Conservation (phyloP, 2,113 vertebrate genomes). For the Grus americana region DNA sequence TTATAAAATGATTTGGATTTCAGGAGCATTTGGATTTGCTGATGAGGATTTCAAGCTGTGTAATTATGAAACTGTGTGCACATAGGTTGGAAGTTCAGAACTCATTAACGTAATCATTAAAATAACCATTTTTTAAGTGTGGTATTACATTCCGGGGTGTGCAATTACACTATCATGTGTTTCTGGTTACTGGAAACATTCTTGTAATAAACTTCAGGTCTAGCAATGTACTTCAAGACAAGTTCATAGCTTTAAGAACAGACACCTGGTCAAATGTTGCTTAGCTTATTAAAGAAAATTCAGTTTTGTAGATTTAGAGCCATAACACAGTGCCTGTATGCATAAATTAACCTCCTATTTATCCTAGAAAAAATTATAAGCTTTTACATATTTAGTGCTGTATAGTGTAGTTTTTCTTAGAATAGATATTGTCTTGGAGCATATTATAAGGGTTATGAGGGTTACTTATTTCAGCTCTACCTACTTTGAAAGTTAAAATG, state of each 20-base stretch:
- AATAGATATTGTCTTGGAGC: not conserved
- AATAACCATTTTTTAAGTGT: conserved; percentile 72
- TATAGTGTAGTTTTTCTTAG: not conserved
- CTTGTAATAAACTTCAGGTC: not conserved
- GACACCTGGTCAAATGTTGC: conserved; percentile 29
- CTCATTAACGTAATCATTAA: conserved; percentile 76
- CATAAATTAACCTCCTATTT: conserved; percentile 40
- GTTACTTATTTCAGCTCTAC: not conserved
- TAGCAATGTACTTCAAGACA: not conserved
- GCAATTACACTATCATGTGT: conserved; percentile 36
- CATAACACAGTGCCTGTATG: not conserved
- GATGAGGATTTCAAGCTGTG: conserved; percentile 84
- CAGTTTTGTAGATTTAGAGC: conserved; percentile 6
- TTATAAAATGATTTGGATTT: conserved; percentile 78
- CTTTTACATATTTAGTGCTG: not conserved
- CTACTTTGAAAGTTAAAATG: not conserved
- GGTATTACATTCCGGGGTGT: conserved; percentile 52
- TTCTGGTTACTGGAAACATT: conserved; percentile 16
- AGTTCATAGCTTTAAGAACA: not conserved
- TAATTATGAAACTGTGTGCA: conserved; percentile 74
- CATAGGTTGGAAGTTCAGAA: conserved; percentile 81
- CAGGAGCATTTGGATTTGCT: conserved; percentile 77
- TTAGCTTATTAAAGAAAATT: conserved; percentile 42
- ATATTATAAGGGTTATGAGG: not conserved
- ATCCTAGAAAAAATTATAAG: not conserved